phyloP scores from a whole-genome alignment of 2,113 vertebrate species.

The Bos indicus region DNA sequence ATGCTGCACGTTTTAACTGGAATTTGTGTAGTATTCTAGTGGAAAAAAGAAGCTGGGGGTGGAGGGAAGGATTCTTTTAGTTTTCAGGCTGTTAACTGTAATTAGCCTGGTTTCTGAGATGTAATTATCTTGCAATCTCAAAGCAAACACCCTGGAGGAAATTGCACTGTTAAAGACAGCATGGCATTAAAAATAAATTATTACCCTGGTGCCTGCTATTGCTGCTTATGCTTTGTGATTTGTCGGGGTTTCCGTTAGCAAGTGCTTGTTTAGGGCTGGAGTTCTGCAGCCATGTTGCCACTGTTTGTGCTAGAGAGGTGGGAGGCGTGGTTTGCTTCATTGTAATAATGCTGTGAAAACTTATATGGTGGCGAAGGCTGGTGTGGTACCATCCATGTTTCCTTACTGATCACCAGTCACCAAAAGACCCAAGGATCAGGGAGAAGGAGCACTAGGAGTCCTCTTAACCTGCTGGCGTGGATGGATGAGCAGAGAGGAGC shows the following conservation, averaged over 20 bases:
- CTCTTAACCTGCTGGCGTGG: background rate
- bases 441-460: background rate
- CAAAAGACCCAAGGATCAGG: background rate
- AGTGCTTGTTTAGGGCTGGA: conserved; percentile 53
- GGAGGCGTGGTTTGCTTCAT: background rate
- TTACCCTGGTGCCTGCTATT: conserved; percentile 71
- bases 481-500: background rate
- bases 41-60: conserved; percentile 7
- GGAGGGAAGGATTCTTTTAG: conserved; percentile 65
- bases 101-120: conserved; percentile 87
- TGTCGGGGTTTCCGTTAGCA: conserved; percentile 69
- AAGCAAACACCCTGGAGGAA: conserved; percentile 88
- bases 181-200: conserved; percentile 85
- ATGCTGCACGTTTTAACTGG: conserved; percentile 48
- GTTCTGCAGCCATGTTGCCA: conserved; percentile 61
- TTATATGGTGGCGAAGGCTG: accelerated
- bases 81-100: conserved; percentile 88
- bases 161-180: conserved; percentile 83
- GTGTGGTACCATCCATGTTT: background rate
- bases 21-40: conserved; percentile 3
- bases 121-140: conserved; percentile 86
- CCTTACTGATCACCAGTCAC: background rate
- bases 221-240: conserved; percentile 65
- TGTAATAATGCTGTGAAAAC: background rate
- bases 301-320: conserved; percentile 23